Percentiles rank a stretch among this genome's conserved stretches.
phyloP scores from a whole-genome alignment of 2,888 invertebrate species.

The Diaperis boleti region DNA sequence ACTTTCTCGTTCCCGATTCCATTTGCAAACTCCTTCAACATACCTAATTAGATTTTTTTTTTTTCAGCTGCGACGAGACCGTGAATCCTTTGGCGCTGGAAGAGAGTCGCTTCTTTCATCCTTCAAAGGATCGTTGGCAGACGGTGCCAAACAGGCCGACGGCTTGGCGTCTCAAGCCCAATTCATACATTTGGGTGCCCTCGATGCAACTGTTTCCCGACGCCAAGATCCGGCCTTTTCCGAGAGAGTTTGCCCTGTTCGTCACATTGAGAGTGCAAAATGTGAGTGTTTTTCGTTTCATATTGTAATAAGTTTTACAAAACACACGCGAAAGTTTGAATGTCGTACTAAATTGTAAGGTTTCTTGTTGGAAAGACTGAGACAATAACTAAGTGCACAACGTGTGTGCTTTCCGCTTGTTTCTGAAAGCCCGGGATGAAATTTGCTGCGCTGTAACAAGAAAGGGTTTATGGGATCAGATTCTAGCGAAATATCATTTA shows the following conservation, averaged over 20 bases:
- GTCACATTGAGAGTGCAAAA: constrained; percentile 74
- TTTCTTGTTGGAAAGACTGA: too few species aligned
- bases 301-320: too few species aligned
- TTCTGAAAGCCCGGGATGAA: neutral
- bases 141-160: constrained; percentile 73
- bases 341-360: neutral
- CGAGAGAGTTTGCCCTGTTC: constrained; percentile 74
- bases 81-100: constrained; percentile 74
- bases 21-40: too few species aligned
- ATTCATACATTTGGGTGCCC: constrained; percentile 78
- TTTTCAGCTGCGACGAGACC: constrained; percentile 67
- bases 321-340: constrained; percentile 15
- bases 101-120: constrained; percentile 74
- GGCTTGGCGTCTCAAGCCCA: constrained; percentile 75
- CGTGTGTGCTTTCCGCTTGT: too few species aligned
- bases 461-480: constrained; percentile 2
- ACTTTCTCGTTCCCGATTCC: too few species aligned
- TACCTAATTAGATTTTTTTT: constrained; percentile 29
- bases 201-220: constrained; percentile 72
- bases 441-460: neutral
- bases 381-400: too few species aligned
- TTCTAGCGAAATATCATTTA: constrained; percentile 7
- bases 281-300: constrained; percentile 69
- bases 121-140: constrained; percentile 74
- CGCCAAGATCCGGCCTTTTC: constrained; percentile 62